phyloP scores from a whole-genome alignment of 2,888 invertebrate species.

The Meandrusa payeni region DNA sequence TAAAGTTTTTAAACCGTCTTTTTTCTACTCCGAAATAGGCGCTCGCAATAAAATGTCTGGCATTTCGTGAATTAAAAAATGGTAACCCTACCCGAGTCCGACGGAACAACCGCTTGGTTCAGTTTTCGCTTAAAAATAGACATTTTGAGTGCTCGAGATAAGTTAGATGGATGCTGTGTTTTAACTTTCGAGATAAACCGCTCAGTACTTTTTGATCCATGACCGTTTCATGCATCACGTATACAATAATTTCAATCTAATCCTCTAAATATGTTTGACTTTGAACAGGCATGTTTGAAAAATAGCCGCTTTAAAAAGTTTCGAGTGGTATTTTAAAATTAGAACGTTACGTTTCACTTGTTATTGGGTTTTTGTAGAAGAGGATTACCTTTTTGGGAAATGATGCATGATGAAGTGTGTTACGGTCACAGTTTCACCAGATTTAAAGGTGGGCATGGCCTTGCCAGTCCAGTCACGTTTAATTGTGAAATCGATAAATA shows the following conservation, averaged over 20 bases:
- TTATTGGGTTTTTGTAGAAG: too few relatives aligned
- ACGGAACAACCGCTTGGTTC: slow-evolving; percentile 29
- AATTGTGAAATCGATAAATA: too few relatives aligned
- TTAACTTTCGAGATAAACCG: slow-evolving; percentile 56
- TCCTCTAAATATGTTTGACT: slow-evolving; percentile 38
- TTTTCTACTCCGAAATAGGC: slow-evolving; percentile 23
- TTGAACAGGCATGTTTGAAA: slow-evolving; percentile 27
- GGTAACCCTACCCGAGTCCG: slow-evolving; percentile 23
- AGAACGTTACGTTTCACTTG: too few relatives aligned
- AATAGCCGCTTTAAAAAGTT: slow-evolving; percentile 14
- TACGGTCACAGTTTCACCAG: too few relatives aligned
- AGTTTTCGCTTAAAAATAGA: slow-evolving; percentile 75
- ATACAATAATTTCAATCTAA: slow-evolving; percentile 44
- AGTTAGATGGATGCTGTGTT: slow-evolving; percentile 66
- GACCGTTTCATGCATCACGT: slow-evolving; percentile 40
- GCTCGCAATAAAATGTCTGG: slow-evolving; percentile 22
- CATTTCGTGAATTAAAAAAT: slow-evolving; percentile 21
- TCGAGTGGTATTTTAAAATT: slow-evolving; percentile 17
- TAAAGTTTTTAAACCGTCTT: slow-evolving; percentile 18
- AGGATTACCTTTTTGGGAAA: too few relatives aligned
- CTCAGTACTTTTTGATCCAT: slow-evolving; percentile 51
- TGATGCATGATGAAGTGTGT: too few relatives aligned
- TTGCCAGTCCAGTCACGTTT: too few relatives aligned
- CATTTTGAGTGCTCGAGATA: slow-evolving; percentile 74
- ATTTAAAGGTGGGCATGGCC: too few relatives aligned